A percentile compares a stretch with the other conserved stretches of the same genome.
Conservation (phyloP, 2,797 vertebrate genomes). For the Tenualosa ilisha region DNA sequence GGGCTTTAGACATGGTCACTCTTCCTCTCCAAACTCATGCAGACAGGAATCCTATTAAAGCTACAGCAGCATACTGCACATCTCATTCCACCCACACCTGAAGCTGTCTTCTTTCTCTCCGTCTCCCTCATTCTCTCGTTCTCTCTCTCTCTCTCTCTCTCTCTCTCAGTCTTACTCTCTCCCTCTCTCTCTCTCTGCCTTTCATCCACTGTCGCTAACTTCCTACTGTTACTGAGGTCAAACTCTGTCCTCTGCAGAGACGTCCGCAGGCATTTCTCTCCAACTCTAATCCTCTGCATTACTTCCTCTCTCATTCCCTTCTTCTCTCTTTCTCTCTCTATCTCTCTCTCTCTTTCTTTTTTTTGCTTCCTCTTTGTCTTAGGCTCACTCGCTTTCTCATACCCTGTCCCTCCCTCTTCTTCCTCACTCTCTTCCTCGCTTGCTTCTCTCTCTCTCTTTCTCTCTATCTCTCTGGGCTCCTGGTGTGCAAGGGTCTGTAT, state of each 20-base stretch:
- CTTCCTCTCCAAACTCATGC: neutral
- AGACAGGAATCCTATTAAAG: neutral
- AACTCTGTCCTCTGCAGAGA: slow-evolving; percentile 24
- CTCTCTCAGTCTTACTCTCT: neutral
- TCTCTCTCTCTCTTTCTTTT: neutral
- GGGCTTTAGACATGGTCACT: neutral
- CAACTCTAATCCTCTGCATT: slow-evolving; percentile 7
- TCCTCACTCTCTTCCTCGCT: neutral
- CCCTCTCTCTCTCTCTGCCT: neutral
- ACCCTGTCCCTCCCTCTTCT: neutral
- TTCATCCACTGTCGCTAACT: slow-evolving; percentile 16
- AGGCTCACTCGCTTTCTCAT: neutral
- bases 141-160: neutral
- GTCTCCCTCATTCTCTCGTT: neutral
- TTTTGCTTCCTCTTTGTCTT: neutral
- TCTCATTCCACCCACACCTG: neutral
- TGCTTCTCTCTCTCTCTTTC: neutral
- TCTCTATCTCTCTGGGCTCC: neutral
- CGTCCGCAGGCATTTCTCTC: slow-evolving; percentile 8
- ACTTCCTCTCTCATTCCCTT: neutral
- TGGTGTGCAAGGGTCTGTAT: neutral
- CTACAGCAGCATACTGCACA: neutral
- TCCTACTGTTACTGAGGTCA: slow-evolving; percentile 2
- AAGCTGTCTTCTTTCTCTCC: neutral
- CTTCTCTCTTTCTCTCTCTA: neutral